These are phyloP conservation scores for Drosophila ohnishii DNA, from an alignment of 1,140 invertebrate species.

Conservation along the genomic window DNA sequence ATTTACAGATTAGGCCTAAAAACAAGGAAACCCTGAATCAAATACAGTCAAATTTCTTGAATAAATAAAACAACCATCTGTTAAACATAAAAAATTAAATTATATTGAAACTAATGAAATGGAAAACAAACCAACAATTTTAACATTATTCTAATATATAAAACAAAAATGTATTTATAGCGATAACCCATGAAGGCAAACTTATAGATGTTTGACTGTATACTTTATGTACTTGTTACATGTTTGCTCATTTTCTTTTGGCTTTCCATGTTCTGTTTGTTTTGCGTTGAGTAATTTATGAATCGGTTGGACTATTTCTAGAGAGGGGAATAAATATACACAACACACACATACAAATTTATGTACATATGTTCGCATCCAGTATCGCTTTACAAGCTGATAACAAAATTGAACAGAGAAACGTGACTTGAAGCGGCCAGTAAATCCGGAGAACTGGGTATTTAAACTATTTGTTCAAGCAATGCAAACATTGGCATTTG, in stretches of 20 bases:
- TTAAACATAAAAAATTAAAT: neutral
- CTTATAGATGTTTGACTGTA: neutral
- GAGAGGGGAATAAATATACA: slow-evolving; percentile 4
- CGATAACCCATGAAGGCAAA: neutral
- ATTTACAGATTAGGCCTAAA: slow-evolving; percentile 38
- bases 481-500: slow-evolving; percentile 25
- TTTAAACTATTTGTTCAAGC: slow-evolving; percentile 33
- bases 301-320: slow-evolving; percentile 22
- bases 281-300: slow-evolving; percentile 52
- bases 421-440: slow-evolving; percentile 32
- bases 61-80: neutral
- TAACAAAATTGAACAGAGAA: slow-evolving; percentile 39
- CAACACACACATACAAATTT: neutral
- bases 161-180: neutral
- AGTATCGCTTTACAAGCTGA: slow-evolving; percentile 37
- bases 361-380: neutral
- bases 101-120: neutral
- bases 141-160: no score
- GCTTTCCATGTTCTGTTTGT: slow-evolving; percentile 23
- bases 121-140: neutral
- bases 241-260: slow-evolving; percentile 9
- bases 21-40: slow-evolving; percentile 11
- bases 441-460: slow-evolving; percentile 5
- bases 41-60: slow-evolving; percentile 1
- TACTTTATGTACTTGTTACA: neutral